Conservation (phyloP, 2,113 vertebrate species). For the Mesembrinibis cayennensis region DNA sequence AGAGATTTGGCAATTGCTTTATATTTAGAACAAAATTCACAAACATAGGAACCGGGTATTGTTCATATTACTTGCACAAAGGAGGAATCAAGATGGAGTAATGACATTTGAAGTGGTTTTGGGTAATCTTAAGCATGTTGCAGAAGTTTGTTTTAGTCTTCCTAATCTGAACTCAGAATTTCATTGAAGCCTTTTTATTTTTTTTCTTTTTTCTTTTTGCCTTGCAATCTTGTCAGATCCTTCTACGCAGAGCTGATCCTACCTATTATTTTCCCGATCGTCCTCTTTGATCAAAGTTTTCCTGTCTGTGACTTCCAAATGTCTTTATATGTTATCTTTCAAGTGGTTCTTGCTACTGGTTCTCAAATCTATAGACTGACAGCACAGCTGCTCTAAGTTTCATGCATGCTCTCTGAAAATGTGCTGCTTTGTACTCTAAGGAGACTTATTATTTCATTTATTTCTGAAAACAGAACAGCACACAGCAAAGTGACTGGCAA, state of each 20-base stretch:
- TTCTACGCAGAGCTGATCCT: neutral
- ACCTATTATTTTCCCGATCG: neutral
- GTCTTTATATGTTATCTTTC: neutral
- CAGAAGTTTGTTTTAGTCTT: neutral
- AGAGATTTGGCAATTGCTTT: neutral
- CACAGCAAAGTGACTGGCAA: neutral
- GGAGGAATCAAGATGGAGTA: neutral
- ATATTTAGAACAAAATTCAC: neutral
- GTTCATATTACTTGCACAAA: neutral
- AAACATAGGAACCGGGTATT: neutral
- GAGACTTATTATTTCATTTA: neutral
- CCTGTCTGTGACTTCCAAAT: neutral
- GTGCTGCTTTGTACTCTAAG: neutral
- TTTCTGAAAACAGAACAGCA: neutral
- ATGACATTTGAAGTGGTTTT: neutral
- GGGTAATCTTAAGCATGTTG: neutral
- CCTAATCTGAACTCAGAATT: neutral
- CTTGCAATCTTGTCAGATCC: neutral
- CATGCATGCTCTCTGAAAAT: neutral
- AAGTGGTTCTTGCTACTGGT: fast-evolving
- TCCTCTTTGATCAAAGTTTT: neutral
- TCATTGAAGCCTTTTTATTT: neutral
- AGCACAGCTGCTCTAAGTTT: neutral
- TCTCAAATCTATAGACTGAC: neutral
- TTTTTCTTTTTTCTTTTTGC: neutral